These are phyloP conservation scores for Conus betulinus DNA, from an alignment of 1,140 invertebrate species.

Conservation along the genomic window DNA sequence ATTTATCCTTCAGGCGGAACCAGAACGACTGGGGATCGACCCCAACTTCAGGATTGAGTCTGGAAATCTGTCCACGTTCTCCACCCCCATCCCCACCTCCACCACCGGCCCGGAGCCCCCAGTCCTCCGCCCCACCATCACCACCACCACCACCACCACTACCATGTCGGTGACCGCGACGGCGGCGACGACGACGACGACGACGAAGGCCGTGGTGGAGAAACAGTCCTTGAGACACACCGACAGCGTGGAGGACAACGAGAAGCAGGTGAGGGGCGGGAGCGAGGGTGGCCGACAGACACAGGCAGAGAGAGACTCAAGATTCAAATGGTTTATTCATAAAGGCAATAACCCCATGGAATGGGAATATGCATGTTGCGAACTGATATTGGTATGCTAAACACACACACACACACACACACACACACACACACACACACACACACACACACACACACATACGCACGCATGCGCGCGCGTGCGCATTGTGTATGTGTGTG, in stretches of 20 bases:
- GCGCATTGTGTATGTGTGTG: background rate
- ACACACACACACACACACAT: too few relatives aligned
- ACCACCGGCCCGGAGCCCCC: background rate
- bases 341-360: too few relatives aligned
- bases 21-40: background rate
- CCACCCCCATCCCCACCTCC: background rate
- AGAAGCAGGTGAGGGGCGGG: background rate
- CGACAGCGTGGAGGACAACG: constrained; percentile 11
- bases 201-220: background rate
- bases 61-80: background rate
- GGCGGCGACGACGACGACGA: background rate
- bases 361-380: too few relatives aligned
- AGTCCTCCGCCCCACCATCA: background rate
- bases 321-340: too few relatives aligned
- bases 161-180: background rate
- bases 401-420: too few relatives aligned
- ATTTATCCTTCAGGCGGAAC: background rate
- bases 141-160: background rate
- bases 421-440: too few relatives aligned
- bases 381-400: background rate
- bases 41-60: constrained; percentile 6
- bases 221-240: background rate
- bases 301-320: too few relatives aligned
- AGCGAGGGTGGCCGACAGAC: too few relatives aligned
- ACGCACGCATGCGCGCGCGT: background rate